phyloP scores from a whole-genome alignment of 2,113 vertebrate species.

The Trematocara unimaculatum region DNA sequence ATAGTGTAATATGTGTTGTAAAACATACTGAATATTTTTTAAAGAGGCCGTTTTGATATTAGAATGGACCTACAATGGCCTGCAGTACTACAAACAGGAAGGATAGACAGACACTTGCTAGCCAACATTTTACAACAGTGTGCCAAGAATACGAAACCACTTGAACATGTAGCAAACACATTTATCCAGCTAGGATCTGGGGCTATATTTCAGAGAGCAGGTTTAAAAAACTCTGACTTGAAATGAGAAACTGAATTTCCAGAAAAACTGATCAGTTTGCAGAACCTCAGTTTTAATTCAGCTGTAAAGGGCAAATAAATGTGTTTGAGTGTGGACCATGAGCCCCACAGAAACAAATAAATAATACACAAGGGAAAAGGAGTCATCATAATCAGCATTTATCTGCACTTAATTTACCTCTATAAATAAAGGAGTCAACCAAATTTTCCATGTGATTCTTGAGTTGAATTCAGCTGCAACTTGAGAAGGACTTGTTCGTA shows the following conservation, averaged over 20 bases:
- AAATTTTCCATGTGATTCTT: neutral
- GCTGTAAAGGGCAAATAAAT: neutral
- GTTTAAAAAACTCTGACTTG: neutral
- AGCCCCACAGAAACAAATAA: neutral
- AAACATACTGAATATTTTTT: neutral
- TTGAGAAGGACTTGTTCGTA: neutral
- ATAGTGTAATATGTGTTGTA: neutral
- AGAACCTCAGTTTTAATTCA: fast-evolving
- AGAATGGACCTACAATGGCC: neutral
- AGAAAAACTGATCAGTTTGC: neutral
- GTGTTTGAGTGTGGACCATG: neutral
- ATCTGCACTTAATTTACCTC: neutral
- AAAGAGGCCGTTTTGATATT: neutral
- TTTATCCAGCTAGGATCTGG: neutral
- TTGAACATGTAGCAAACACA: neutral
- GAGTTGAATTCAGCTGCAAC: neutral
- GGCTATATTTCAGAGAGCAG: neutral
- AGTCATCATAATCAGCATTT: neutral
- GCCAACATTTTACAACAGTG: neutral
- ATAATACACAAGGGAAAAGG: neutral
- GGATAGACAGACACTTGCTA: fast-evolving
- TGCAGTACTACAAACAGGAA: neutral
- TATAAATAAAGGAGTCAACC: neutral
- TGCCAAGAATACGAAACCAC: fast-evolving
- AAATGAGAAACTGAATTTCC: neutral